These are phyloP conservation scores for Tretioscincus oriximinensis DNA, from an alignment of 2,113 vertebrate species.

Conservation along the genomic window DNA sequence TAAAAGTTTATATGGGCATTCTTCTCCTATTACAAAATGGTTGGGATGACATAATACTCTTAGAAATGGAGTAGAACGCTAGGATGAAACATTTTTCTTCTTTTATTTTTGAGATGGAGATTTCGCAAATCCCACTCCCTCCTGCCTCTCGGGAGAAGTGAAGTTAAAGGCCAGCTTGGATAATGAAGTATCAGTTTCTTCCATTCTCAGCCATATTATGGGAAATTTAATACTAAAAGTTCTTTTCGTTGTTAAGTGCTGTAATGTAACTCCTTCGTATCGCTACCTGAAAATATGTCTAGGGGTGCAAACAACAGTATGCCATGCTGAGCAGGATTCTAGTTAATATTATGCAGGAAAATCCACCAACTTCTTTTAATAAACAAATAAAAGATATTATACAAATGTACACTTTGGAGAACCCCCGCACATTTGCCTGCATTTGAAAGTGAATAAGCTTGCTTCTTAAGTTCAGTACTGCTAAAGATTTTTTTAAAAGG, in stretches of 20 bases:
- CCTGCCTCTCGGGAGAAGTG: background rate
- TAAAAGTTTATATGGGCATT: slow-evolving; percentile 25
- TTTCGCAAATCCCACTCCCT: background rate
- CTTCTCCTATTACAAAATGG: background rate
- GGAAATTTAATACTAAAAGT: background rate
- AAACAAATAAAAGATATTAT: slow-evolving; percentile 6
- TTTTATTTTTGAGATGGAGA: background rate
- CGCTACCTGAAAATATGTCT: background rate
- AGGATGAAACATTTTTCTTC: slow-evolving; percentile 6
- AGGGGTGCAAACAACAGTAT: background rate
- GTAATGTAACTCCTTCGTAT: background rate
- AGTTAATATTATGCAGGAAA: background rate
- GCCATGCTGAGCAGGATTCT: background rate
- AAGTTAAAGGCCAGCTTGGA: background rate
- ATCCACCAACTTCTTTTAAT: slow-evolving; percentile 1
- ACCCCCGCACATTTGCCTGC: slow-evolving; percentile 26
- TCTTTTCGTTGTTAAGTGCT: background rate
- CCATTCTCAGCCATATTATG: background rate
- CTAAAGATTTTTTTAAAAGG: slow-evolving; percentile 36
- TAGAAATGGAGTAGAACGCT: slow-evolving; percentile 15
- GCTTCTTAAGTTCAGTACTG: slow-evolving; percentile 29
- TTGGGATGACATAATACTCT: slow-evolving; percentile 14
- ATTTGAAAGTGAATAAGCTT: slow-evolving; percentile 22
- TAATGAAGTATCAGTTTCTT: background rate
- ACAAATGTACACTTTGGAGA: background rate